Evolutionary conservation across 1,140 invertebrate species (phyloP), one percentile per base, ranked within the genome.

Genomic region (Macrobrachium nipponense): DNA sequence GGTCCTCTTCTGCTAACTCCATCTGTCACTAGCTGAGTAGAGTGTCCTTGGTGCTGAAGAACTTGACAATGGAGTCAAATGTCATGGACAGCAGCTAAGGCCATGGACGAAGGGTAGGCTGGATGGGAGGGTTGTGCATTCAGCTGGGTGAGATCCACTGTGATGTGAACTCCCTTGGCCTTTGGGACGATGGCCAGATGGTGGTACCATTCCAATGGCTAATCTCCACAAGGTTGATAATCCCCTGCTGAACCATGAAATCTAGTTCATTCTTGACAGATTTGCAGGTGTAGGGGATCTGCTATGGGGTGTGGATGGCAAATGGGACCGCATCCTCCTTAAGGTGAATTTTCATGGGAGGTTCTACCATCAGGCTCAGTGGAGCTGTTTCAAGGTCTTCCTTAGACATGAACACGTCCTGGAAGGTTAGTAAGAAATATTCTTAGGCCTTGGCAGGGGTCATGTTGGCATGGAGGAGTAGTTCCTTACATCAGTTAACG

Each of bases 181-280:
- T 77, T 77, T 15, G 75, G 75, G 18, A 77, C 36, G 6, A 18
- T 10, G 7, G n/a, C 73, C 17, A 76, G 5, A 0, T 8, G 5
- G 20, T 76, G 73, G 36, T 10, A 76, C 73, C 73, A 76, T 10
- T 59, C 51, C n/a, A 36, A 43, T 18, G 75, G 75, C 60, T 77
- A 17, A 18, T 77, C 75, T 11, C 75, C 75, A 11, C n/a, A n/a
- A 58, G 75, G 75, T n/a, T 59, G 12, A 77, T 77, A 11, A 77
- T 77, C 11, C 75, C 75, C 75, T 27, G 75, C 60, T 77, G 51
- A 10, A 77, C 75, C 75, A 77, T 20, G 17, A 11, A 10, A 0
- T 23, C 4, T 62, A 23, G 0, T 77, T 77, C 12, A n/a, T n/a
- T n/a, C n/a, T 77, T 77, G n/a, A 77, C 11, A 10, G n/a, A 18